Conservation (phyloP, 2,888 invertebrate species). For the Loripinus fragilis region DNA sequence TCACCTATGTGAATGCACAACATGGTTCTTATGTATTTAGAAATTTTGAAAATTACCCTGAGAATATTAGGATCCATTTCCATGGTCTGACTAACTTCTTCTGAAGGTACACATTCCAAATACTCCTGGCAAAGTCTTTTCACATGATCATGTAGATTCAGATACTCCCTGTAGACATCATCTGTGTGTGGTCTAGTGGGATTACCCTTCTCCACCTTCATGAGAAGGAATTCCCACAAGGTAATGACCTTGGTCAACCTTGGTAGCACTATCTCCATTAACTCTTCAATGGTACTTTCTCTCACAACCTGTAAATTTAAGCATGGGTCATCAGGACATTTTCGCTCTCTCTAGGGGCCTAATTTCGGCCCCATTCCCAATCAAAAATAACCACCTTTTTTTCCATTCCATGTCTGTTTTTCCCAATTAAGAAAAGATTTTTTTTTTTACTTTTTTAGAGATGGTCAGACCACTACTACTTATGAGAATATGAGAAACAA, state of each 20-base stretch:
- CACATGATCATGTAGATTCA: constrained; percentile 71
- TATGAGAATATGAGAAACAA: too few relatives aligned
- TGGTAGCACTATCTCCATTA: constrained; percentile 84
- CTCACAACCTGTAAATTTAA: constrained; percentile 73
- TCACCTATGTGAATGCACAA: too few relatives aligned
- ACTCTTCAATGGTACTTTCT: constrained; percentile 81
- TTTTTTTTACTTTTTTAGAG: too few relatives aligned
- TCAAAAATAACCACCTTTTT: too few relatives aligned
- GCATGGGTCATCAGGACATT: too few relatives aligned
- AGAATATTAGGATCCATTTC: constrained; percentile 30
- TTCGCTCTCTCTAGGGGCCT: too few relatives aligned
- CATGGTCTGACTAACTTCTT: constrained; percentile 31
- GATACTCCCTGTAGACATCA: constrained; percentile 74
- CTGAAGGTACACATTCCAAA: constrained; percentile 59
- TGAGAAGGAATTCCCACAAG: constrained; percentile 84
- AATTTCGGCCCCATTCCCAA: too few relatives aligned
- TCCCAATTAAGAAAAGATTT: too few relatives aligned
- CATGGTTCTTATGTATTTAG: too few relatives aligned
- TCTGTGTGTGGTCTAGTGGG: constrained; percentile 71
- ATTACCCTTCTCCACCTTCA: constrained; percentile 82
- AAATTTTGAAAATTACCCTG: not conserved
- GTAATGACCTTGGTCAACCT: constrained; percentile 83
- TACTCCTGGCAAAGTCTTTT: constrained; percentile 73
- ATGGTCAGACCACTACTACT: too few relatives aligned
- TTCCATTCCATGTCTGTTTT: too few relatives aligned